A percentile compares a stretch with the other conserved stretches of the same genome.
Conservation (phyloP, 2,113 vertebrate genomes). For the Python bivittatus region DNA sequence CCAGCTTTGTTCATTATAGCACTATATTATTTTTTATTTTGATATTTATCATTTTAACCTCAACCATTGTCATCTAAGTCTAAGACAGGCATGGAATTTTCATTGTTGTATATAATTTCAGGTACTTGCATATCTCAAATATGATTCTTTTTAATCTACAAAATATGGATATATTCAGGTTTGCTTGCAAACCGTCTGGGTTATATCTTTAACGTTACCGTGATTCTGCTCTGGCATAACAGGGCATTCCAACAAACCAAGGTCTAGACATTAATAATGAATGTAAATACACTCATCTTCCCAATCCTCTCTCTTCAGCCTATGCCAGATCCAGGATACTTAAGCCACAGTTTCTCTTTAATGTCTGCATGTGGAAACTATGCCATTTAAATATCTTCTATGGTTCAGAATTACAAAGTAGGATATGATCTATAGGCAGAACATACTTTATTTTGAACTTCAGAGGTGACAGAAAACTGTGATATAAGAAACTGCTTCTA, state of each 20-base stretch:
- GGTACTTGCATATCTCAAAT: not conserved
- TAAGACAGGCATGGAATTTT: not conserved
- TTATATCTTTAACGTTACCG: too few relatives aligned
- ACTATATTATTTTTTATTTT: not conserved
- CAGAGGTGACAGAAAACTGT: not conserved
- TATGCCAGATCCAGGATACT: not conserved
- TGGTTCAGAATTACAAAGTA: not conserved
- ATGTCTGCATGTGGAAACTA: not conserved
- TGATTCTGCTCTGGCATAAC: not conserved
- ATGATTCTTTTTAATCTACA: not conserved
- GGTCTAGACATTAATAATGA: not conserved
- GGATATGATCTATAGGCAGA: not conserved
- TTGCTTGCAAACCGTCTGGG: not conserved
- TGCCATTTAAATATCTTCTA: not conserved
- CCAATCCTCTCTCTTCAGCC: not conserved
- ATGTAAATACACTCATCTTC: not conserved
- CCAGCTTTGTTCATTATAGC: not conserved
- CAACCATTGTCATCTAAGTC: not conserved
- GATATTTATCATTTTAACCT: not conserved
- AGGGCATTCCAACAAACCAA: not conserved
- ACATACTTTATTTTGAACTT: not conserved
- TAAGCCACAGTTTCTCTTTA: not conserved
- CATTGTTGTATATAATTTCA: not conserved
- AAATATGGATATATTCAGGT: too few relatives aligned
- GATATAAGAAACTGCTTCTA: not conserved